Base-by-base conservation (phyloP, 2,888 invertebrate genomes). In the Lithophane leautieri region DNA sequence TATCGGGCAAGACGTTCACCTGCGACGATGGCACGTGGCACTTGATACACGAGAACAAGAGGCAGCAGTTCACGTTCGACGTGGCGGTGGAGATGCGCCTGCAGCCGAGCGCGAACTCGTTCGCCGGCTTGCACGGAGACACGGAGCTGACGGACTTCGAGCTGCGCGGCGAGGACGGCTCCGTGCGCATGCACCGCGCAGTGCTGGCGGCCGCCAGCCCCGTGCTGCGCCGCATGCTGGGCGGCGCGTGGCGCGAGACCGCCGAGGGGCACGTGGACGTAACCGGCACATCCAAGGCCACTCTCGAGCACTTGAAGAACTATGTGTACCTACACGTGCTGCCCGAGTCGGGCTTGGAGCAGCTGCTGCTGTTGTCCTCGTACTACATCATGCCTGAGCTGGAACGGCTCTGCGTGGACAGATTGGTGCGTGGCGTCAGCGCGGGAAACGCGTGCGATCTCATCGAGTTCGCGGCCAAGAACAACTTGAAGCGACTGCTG, bases 311-410 rank as follows among this genome's bases (percentile, higher is more conserved):
- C 56, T 81, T 94, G 0, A 94, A 94, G 78, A 85, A 89, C 78
- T 94, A 92, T 78, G 81, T 94, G 4, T 94, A 94, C 75, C 81
- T 93, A 40, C 61, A 69, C 16, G 87, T 69, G 6, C 70, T 93
- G 8, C 93, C 94, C 0, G 87, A 91, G 0, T 73, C 73, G 0
- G 93, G 90, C 0, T 73, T 93, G 52, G 89, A 91, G 52, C 91
- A 93, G 61, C 84, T 94, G 4, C 69, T 94, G 60, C 82, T 92
- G 0, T 82, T 94, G 2, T 90, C 94, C 2, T 87, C 90, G 0
- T 91, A 89, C 65, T 94, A 93, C 73, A 91, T 93, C 86, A 94
- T 94, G 89, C 90, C 91, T 16, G 92, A 92, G 52, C 84, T 94
- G 58, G 92, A 93, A 73, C 89, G 88, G 78, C 89, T 86, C 69